phyloP scores from a whole-genome alignment of 2,113 vertebrate species.

The Corythoichthys intestinalis region DNA sequence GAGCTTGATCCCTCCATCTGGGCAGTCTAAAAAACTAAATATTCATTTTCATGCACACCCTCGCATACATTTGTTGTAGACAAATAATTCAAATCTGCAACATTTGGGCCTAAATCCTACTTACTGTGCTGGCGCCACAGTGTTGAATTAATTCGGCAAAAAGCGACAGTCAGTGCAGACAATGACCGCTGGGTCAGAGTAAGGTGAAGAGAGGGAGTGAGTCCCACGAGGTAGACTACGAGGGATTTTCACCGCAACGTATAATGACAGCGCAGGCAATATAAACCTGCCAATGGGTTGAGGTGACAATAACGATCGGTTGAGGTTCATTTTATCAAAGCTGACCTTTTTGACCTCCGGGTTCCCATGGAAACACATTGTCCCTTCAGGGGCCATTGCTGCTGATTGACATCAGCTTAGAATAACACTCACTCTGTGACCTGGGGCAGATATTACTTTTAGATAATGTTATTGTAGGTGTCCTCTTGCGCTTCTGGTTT shows the following conservation, averaged over 20 bases:
- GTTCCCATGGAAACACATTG: constrained; percentile 50
- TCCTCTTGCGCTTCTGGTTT: constrained; percentile 7
- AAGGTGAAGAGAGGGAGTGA: constrained; percentile 39
- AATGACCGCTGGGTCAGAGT: constrained; percentile 52
- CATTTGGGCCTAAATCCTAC: constrained; percentile 59
- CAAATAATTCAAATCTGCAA: constrained; percentile 37
- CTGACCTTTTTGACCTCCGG: constrained; percentile 51
- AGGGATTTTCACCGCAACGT: constrained; percentile 49
- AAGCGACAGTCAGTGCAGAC: constrained; percentile 48
- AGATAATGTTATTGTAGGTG: constrained; percentile 34
- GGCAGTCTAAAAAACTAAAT: constrained; percentile 20
- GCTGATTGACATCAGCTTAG: constrained; percentile 41
- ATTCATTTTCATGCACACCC: constrained; percentile 12
- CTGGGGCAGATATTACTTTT: constrained; percentile 9
- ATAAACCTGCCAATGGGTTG: constrained; percentile 42
- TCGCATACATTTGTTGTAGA: constrained; percentile 8
- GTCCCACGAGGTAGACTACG: constrained; percentile 43
- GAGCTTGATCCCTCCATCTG: no score
- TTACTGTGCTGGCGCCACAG: constrained; percentile 52
- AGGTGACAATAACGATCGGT: constrained; percentile 43
- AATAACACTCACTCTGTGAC: constrained; percentile 30
- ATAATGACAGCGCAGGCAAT: constrained; percentile 60
- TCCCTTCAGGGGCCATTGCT: constrained; percentile 22
- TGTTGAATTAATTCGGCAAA: constrained; percentile 52
- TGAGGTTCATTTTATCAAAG: constrained; percentile 42